phyloP scores from a whole-genome alignment of 2,888 invertebrate species.

The Macrophya annulata region DNA sequence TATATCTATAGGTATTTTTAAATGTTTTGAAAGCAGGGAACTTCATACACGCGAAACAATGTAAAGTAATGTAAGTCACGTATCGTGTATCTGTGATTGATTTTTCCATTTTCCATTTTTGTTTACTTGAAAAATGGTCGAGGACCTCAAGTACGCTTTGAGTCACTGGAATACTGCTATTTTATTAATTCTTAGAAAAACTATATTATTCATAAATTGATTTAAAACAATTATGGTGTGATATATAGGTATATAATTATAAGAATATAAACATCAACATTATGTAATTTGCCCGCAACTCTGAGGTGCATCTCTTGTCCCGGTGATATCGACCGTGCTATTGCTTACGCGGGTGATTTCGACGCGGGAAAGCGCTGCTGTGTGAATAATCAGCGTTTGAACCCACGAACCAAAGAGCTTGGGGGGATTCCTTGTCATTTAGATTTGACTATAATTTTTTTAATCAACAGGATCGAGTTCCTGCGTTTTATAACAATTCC shows the following conservation, averaged over 20 bases:
- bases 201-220: background rate
- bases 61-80: too few species aligned
- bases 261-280: background rate
- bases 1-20: background rate
- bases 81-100: conserved; percentile 11
- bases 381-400: background rate
- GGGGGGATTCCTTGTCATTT: background rate
- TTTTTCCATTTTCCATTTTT: background rate
- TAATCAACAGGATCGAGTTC: background rate
- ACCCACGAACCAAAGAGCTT: background rate
- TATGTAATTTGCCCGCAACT: conserved; percentile 10
- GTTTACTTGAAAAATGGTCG: background rate
- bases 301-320: conserved; percentile 7
- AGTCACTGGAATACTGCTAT: background rate
- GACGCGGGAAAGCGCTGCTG: background rate
- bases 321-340: conserved; percentile 14
- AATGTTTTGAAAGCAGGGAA: background rate
- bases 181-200: background rate
- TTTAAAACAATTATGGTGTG: background rate
- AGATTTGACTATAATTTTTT: background rate
- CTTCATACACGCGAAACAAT: background rate
- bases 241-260: background rate
- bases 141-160: background rate
- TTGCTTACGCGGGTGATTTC: conserved; percentile 17
- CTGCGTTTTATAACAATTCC: background rate